Conservation (phyloP, 2,888 invertebrate species). For the Norana najaformis region DNA sequence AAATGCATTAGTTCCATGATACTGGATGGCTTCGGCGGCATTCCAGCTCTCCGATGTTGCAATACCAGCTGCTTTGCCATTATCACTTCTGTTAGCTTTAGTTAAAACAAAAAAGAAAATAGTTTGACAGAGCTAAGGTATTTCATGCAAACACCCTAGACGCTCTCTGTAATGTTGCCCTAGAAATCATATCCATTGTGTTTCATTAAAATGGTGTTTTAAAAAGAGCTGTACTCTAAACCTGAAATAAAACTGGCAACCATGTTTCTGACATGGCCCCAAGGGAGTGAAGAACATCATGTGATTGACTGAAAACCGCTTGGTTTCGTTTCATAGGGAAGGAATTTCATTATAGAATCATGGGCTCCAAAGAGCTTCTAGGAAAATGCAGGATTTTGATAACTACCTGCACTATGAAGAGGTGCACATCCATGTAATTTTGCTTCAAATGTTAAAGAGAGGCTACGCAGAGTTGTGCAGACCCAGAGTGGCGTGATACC, state of each 20-base stretch:
- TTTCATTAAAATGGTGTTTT: not conserved
- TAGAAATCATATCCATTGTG: not conserved
- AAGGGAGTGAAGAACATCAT: not conserved
- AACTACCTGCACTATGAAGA: too few species aligned
- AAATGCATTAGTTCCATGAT: constrained; percentile 49
- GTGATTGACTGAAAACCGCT: not conserved
- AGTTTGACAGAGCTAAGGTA: not conserved
- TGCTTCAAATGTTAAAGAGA: too few species aligned
- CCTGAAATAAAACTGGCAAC: too few species aligned
- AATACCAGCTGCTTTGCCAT: too few species aligned
- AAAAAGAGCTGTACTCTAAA: not conserved
- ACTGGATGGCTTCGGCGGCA: constrained; percentile 32
- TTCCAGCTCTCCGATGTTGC: constrained; percentile 34
- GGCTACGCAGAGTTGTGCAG: too few species aligned
- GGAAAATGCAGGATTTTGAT: not conserved
- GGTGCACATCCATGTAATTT: too few species aligned
- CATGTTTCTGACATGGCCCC: too few species aligned
- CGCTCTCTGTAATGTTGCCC: not conserved
- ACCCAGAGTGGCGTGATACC: too few species aligned
- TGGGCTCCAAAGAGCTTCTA: not conserved
- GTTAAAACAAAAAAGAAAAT: not conserved
- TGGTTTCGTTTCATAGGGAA: not conserved
- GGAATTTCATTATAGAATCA: not conserved
- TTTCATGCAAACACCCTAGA: not conserved
- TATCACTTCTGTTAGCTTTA: not conserved